A percentile compares a stretch with the other conserved stretches of the same genome.
phyloP scores from a whole-genome alignment of 2,113 vertebrate species.

The Pampusana beccarii region DNA sequence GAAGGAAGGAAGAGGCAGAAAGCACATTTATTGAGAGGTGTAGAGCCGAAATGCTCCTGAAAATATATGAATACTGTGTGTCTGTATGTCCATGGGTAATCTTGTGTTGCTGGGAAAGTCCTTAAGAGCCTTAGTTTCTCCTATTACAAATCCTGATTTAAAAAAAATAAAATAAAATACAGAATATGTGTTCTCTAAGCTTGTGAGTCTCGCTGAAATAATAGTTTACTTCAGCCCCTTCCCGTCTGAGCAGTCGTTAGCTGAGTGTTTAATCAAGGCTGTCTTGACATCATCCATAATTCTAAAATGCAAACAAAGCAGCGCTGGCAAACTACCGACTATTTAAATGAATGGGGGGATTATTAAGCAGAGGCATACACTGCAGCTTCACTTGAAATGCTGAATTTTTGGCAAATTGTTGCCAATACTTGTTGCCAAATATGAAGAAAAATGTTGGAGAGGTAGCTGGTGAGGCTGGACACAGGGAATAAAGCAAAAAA shows the following conservation, averaged over 20 bases:
- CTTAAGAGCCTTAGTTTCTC: background rate
- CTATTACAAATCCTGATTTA: background rate
- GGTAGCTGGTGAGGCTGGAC: background rate
- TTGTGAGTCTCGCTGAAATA: background rate
- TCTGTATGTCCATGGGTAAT: background rate
- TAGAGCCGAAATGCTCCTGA: background rate
- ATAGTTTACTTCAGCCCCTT: background rate
- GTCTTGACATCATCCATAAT: constrained; percentile 11
- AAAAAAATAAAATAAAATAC: background rate
- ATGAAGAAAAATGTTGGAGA: background rate
- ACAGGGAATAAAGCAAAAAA: background rate
- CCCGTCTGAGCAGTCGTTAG: background rate
- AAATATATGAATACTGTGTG: background rate
- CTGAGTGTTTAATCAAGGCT: background rate
- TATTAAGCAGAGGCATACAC: background rate
- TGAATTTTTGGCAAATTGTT: no score
- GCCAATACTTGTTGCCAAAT: background rate
- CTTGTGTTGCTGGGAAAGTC: background rate
- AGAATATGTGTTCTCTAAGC: background rate
- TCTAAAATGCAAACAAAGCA: background rate
- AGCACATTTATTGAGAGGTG: background rate
- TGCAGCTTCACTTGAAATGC: background rate
- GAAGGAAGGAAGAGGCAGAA: background rate
- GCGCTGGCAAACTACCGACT: background rate
- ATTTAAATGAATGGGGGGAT: background rate